Evolutionary conservation across 2,888 invertebrate species (phyloP).

Genomic region (Candidula unifasciata): DNA sequence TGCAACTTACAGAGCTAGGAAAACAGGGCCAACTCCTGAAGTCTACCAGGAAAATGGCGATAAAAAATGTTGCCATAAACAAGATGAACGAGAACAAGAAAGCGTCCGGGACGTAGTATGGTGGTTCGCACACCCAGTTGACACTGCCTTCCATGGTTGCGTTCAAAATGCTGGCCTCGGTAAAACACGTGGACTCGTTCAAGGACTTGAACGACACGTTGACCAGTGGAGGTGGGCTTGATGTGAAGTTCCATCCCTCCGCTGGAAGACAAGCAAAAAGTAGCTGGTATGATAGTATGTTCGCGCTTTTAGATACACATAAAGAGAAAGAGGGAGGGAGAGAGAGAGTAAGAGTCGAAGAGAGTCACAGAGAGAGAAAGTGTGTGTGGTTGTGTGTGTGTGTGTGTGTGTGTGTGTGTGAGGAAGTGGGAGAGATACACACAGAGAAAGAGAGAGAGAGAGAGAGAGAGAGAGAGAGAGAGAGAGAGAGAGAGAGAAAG

Average conservation of each 20-base stretch:
- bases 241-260: constrained; percentile 25
- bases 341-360: background rate
- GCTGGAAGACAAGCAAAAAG: background rate
- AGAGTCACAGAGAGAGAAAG: background rate
- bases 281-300: background rate
- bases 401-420: no score
- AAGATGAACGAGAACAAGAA: constrained; percentile 95
- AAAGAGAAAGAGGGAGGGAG: constrained; percentile 41
- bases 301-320: no score
- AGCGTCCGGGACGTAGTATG: constrained; percentile 81
- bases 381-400: no score
- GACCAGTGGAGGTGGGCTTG: background rate
- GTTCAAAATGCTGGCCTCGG: background rate
- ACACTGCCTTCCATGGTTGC: constrained; percentile 19
- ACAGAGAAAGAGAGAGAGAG: no score
- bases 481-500: no score
- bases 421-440: no score
- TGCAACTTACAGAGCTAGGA: constrained; percentile 87
- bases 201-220: background rate
- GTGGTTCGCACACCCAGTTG: constrained; percentile 32
- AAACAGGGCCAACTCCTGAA: constrained; percentile 96
- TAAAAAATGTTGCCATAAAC: constrained; percentile 92
- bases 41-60: constrained; percentile 92
- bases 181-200: constrained; percentile 14
- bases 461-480: no score